Percentiles rank a stretch among this genome's conserved stretches.
Evolutionary conservation across 2,888 invertebrate species (phyloP).

Genomic region (Euclidia mi): DNA sequence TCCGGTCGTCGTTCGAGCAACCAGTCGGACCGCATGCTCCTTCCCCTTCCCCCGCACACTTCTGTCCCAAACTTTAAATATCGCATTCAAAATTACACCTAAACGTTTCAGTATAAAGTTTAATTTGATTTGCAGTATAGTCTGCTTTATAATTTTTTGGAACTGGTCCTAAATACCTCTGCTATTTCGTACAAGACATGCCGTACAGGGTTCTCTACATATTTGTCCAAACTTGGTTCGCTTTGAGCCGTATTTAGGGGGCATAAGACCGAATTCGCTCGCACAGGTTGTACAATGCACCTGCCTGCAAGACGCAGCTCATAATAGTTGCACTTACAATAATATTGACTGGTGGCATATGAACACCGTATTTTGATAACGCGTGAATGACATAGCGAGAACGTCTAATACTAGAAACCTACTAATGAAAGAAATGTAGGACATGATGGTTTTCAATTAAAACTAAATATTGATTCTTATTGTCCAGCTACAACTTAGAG

Average conservation of each 20-base stretch:
- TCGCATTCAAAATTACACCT: constrained; percentile 59
- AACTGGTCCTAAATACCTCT: constrained; percentile 58
- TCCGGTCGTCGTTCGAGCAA: constrained; percentile 89
- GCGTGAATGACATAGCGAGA: constrained; percentile 42
- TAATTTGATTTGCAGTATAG: constrained; percentile 36
- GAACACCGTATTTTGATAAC: constrained; percentile 63
- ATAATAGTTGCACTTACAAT: constrained; percentile 68
- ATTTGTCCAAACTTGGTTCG: constrained; percentile 72
- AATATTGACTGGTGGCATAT: constrained; percentile 61
- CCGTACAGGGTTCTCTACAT: constrained; percentile 84
- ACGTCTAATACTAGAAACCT: too few species aligned
- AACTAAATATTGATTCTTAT: too few species aligned
- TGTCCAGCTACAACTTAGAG: too few species aligned
- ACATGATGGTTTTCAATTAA: too few species aligned
- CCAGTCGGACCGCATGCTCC: constrained; percentile 86
- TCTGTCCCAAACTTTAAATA: constrained; percentile 74
- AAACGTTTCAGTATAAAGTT: constrained; percentile 46
- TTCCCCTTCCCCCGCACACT: constrained; percentile 66
- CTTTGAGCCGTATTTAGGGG: constrained; percentile 68
- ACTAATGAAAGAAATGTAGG: too few species aligned
- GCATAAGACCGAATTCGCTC: constrained; percentile 67
- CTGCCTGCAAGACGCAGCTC: constrained; percentile 74
- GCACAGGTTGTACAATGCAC: constrained; percentile 70
- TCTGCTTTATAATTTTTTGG: constrained; percentile 58
- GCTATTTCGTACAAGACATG: constrained; percentile 84